Conservation (phyloP, 2,797 vertebrate genomes). For the Molossus molossus region DNA sequence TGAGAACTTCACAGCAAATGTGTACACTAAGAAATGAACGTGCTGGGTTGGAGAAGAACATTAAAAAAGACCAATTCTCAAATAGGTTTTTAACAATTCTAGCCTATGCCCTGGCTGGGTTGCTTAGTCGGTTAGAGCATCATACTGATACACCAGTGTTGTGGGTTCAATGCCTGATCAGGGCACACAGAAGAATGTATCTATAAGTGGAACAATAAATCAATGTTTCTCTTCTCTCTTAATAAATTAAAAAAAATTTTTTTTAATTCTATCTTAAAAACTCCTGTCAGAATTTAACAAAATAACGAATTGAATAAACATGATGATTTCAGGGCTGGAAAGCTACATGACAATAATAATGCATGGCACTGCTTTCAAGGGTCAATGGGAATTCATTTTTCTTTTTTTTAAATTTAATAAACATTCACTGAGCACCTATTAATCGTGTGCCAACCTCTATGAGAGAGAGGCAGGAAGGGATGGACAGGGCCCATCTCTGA, state of each 20-base stretch:
- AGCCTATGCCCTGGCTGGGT: background rate
- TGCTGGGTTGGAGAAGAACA: background rate
- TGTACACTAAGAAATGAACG: background rate
- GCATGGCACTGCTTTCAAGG: background rate
- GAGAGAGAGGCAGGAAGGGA: background rate
- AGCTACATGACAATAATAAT: background rate
- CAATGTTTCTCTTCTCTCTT: background rate
- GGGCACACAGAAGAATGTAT: background rate
- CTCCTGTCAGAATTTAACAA: slow-evolving; percentile 22
- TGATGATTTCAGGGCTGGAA: background rate
- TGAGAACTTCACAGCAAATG: background rate
- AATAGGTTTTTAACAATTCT: slow-evolving; percentile 15
- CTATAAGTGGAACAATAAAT: background rate
- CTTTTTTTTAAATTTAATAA: background rate
- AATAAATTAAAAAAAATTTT: background rate
- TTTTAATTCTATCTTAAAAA: slow-evolving; percentile 6
- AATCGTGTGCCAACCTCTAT: background rate
- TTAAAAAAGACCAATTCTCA: background rate
- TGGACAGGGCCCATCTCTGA: background rate
- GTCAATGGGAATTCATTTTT: background rate
- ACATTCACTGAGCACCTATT: background rate
- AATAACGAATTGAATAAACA: background rate
- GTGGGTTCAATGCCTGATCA: background rate
- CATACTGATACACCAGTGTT: background rate
- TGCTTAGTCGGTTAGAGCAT: background rate